Evolutionary conservation across 2,888 invertebrate species (phyloP).

Genomic region (Seira ritae): DNA sequence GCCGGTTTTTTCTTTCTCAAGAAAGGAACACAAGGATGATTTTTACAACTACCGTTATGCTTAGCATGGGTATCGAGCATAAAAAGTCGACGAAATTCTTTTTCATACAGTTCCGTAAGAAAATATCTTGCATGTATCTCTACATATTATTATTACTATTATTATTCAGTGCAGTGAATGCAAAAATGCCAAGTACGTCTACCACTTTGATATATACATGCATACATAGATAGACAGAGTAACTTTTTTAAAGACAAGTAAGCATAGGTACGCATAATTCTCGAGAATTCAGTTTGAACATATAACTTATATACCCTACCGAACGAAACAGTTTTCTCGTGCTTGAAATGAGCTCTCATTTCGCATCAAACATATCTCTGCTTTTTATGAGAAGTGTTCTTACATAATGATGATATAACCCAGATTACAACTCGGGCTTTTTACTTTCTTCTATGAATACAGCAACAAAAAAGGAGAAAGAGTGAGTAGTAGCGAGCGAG

Average conservation of each 20-base stretch:
- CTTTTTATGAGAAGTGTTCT: conserved; percentile 38
- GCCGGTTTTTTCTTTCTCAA: conserved; percentile 19
- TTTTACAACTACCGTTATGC: background rate
- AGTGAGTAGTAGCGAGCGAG: background rate
- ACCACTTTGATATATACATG: too few relatives aligned
- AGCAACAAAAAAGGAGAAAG: background rate
- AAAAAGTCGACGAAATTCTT: background rate
- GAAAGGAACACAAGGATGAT: background rate
- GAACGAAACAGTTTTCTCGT: background rate
- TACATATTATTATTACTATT: too few relatives aligned
- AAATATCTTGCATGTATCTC: too few relatives aligned
- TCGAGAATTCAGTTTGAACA: too few relatives aligned
- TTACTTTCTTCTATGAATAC: conserved; percentile 9
- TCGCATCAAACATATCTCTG: background rate
- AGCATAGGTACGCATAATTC: background rate
- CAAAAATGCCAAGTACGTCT: too few relatives aligned
- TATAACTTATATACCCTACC: background rate
- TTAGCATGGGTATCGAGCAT: background rate
- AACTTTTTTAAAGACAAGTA: conserved; percentile 40
- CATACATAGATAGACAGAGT: background rate
- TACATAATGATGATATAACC: conserved; percentile 38
- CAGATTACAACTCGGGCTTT: conserved; percentile 30
- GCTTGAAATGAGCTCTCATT: conserved; percentile 3
- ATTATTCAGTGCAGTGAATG: too few relatives aligned
- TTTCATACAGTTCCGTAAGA: too few relatives aligned